Conservation (phyloP, 2,113 vertebrate genomes). For the Globicephala melas region DNA sequence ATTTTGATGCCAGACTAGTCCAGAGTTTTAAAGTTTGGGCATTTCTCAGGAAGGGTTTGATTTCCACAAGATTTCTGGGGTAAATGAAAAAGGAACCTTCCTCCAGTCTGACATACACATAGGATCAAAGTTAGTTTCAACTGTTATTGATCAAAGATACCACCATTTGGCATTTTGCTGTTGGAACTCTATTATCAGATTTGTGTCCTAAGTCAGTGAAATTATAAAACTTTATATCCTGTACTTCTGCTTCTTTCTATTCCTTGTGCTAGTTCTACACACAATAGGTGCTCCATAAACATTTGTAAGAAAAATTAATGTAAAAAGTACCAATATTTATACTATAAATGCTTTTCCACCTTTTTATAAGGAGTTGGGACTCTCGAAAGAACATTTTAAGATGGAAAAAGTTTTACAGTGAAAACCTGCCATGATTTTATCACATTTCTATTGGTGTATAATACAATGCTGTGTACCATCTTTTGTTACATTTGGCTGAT, state of each 20-base stretch:
- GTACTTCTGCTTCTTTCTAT: not conserved
- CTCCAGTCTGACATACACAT: not conserved
- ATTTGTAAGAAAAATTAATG: not conserved
- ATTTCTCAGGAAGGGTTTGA: not conserved
- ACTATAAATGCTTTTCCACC: not conserved
- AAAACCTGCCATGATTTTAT: not conserved
- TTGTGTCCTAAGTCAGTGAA: not conserved
- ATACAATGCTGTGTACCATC: not conserved
- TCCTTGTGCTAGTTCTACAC: not conserved
- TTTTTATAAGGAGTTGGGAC: slow-evolving; percentile 4
- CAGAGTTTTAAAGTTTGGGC: not conserved
- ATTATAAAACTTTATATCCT: not conserved
- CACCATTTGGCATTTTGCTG: not conserved
- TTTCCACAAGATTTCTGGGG: not conserved
- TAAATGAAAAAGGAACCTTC: not conserved
- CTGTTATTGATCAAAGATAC: not conserved
- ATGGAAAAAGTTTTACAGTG: not conserved
- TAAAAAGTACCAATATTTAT: not conserved
- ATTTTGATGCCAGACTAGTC: not conserved
- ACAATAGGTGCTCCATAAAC: not conserved
- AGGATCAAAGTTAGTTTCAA: not conserved
- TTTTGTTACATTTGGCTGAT: not conserved
- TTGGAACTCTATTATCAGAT: not conserved
- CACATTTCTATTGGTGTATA: not conserved
- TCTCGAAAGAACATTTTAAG: not conserved